These are phyloP conservation scores for Strongylocentrotus purpuratus DNA, from an alignment of 35 echinoderm and acorn worm genomes.

Conservation along the genomic window DNA sequence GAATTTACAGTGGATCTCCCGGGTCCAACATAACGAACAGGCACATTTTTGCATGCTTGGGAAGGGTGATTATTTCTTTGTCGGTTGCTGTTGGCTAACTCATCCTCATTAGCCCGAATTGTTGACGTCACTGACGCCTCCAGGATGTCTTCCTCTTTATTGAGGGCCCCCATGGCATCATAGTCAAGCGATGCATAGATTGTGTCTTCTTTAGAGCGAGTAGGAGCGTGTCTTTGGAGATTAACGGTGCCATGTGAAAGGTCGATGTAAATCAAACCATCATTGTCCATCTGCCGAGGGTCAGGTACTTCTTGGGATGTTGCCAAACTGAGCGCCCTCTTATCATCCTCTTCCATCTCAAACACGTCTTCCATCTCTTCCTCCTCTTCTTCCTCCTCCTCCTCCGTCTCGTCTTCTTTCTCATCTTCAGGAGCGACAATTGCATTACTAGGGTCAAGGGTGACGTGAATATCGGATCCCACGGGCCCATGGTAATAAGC, in stretches of 20 bases:
- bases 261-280: background rate
- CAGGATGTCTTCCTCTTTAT: background rate
- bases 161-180: background rate
- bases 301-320: background rate
- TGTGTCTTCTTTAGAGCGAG: background rate
- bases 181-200: background rate
- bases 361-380: background rate
- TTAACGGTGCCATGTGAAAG: background rate
- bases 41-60: background rate
- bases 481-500: background rate
- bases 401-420: background rate
- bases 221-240: background rate
- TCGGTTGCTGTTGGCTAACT: background rate
- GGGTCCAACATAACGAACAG: background rate
- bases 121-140: background rate
- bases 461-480: background rate
- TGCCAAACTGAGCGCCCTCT: background rate
- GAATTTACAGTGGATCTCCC: background rate
- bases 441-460: background rate
- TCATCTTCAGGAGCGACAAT: background rate
- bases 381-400: too few species aligned
- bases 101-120: background rate
- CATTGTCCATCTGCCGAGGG: background rate
- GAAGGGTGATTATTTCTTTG: background rate
- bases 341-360: background rate